A percentile compares a stretch with the other conserved stretches of the same genome.
Evolutionary conservation across 2,797 vertebrate genomes (phyloP).

Genomic region (Taeniopygia guttata): DNA sequence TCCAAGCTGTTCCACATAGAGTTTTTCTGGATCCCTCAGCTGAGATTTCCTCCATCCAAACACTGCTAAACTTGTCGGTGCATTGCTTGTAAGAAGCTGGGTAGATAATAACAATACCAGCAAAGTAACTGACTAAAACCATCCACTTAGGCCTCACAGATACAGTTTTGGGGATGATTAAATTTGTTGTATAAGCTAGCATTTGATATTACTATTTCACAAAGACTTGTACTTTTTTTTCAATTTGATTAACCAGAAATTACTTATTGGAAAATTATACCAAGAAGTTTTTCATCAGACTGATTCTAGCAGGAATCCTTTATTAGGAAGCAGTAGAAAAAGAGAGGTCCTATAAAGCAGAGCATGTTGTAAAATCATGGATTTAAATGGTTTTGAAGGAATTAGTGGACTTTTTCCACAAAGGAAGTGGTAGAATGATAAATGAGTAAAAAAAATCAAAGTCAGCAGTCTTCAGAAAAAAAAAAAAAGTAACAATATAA

Average conservation of each 20-base stretch:
- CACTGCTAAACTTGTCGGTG: neutral
- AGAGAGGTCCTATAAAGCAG: neutral
- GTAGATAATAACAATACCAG: neutral
- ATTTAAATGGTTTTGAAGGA: neutral
- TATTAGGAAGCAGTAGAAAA: neutral
- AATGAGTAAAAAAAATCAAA: neutral
- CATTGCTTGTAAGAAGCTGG: neutral
- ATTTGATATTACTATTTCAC: neutral
- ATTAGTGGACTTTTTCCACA: neutral
- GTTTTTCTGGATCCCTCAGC: neutral
- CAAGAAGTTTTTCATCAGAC: neutral
- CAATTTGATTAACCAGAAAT: neutral
- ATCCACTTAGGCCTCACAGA: neutral
- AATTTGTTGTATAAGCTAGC: neutral
- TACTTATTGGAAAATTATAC: neutral
- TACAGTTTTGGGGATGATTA: neutral
- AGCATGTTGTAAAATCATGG: neutral
- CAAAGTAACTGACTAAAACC: neutral
- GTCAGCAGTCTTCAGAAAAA: neutral
- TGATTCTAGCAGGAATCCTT: neutral
- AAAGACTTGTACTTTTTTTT: neutral
- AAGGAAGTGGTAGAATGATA: neutral
- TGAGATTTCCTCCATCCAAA: neutral
- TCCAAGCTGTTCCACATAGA: neutral
- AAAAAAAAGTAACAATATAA: neutral